Percentiles rank a stretch among this genome's conserved stretches.
Conservation (phyloP, 2,797 vertebrate species). For the Sternotherus odoratus region DNA sequence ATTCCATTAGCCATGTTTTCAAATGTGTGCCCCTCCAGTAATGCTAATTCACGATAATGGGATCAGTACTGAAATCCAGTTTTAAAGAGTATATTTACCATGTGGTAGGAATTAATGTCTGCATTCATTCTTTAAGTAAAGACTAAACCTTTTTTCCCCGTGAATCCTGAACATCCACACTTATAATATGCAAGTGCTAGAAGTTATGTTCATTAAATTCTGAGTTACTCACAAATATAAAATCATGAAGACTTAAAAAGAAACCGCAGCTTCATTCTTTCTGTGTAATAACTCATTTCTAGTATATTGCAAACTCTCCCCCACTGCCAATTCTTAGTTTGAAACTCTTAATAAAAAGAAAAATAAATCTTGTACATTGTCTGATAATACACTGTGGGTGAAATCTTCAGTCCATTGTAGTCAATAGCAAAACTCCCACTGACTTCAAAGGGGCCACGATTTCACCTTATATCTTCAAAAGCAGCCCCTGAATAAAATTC, state of each 20-base stretch:
- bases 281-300: background rate
- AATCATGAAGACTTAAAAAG: background rate
- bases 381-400: background rate
- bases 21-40: constrained; percentile 40
- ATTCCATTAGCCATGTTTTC: constrained; percentile 48
- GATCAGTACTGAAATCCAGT: constrained; percentile 67
- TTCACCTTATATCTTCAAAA: background rate
- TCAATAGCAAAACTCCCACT: background rate
- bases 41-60: constrained; percentile 58
- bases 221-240: background rate
- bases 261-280: background rate
- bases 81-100: constrained; percentile 71
- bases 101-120: constrained; percentile 58
- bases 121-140: constrained; percentile 41
- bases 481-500: background rate
- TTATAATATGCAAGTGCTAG: background rate
- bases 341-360: background rate
- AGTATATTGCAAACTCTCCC: background rate
- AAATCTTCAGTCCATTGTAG: background rate
- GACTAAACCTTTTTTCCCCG: constrained; percentile 11
- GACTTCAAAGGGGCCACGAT: background rate
- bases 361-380: background rate
- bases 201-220: background rate
- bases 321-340: background rate
- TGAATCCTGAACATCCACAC: background rate